phyloP scores from a whole-genome alignment of 1,140 invertebrate genomes.

The Doryteuthis pealeii region DNA sequence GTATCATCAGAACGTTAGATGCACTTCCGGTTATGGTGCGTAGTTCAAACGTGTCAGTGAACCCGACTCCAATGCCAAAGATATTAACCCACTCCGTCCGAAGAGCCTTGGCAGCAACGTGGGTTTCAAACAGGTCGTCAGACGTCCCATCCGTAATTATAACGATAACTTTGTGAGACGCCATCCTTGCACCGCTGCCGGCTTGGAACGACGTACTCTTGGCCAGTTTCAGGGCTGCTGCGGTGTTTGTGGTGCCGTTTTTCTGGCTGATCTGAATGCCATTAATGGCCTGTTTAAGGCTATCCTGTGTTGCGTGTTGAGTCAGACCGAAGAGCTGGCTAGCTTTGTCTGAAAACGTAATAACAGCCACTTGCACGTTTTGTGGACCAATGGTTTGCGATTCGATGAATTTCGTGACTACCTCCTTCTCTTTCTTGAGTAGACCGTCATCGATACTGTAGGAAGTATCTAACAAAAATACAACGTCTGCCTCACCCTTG shows the following conservation, averaged over 20 bases:
- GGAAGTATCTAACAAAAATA: neutral
- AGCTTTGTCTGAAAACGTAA: neutral
- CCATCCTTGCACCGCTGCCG: neutral
- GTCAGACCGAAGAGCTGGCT: neutral
- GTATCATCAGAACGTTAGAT: neutral
- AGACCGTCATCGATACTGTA: neutral
- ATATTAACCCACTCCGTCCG: neutral
- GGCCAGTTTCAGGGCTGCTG: neutral
- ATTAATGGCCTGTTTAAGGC: neutral
- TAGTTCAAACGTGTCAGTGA: neutral
- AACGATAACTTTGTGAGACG: neutral
- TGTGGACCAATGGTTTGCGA: neutral
- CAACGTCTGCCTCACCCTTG: neutral
- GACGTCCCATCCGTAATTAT: neutral
- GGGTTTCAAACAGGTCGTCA: neutral
- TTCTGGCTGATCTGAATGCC: neutral
- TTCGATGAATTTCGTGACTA: neutral
- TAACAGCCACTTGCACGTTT: neutral
- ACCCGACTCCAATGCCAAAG: neutral
- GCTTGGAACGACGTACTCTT: neutral
- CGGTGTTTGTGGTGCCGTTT: neutral
- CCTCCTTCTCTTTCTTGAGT: neutral
- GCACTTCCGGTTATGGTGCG: neutral
- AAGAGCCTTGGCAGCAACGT: neutral
- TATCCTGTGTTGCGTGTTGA: neutral